A percentile compares a stretch with the other conserved stretches of the same genome.
Conservation (phyloP, 2,888 invertebrate genomes). For the Thelaira solivaga region DNA sequence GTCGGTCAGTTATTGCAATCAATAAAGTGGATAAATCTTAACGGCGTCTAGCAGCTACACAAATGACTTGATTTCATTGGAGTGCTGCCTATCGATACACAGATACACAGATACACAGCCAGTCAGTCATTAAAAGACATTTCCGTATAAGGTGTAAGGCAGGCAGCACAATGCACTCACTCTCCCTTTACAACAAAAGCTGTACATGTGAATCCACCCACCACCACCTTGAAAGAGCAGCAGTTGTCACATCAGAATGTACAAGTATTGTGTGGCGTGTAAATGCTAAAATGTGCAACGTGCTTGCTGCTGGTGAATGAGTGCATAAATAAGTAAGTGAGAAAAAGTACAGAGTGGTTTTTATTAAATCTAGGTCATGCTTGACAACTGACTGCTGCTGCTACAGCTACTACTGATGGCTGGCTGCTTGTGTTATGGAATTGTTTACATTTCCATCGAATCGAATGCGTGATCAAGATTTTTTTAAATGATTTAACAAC, state of each 20-base stretch:
- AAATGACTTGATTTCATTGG: slow-evolving; percentile 36
- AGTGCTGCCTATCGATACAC: slow-evolving; percentile 1
- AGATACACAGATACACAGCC: no score
- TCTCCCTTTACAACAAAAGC: slow-evolving; percentile 49
- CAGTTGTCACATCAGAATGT: slow-evolving; percentile 17
- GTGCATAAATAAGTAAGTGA: slow-evolving; percentile 9
- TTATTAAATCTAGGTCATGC: slow-evolving; percentile 58
- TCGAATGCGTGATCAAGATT: slow-evolving; percentile 61
- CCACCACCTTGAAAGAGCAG: slow-evolving; percentile 42
- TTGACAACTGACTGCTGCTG: slow-evolving; percentile 42
- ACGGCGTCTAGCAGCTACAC: neutral
- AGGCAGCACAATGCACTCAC: slow-evolving; percentile 47
- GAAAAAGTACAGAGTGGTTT: slow-evolving; percentile 30
- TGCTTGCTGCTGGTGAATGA: no score
- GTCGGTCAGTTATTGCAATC: slow-evolving; percentile 41
- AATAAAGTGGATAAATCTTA: slow-evolving; percentile 57
- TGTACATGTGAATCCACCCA: slow-evolving; percentile 21
- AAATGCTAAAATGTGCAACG: neutral
- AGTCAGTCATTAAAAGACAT: slow-evolving; percentile 42
- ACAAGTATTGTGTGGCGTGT: neutral
- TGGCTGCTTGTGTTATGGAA: slow-evolving; percentile 42
- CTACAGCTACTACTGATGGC: slow-evolving; percentile 4
- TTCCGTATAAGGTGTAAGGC: slow-evolving; percentile 58
- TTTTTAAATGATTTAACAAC: slow-evolving; percentile 56
- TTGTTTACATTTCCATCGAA: slow-evolving; percentile 58